These are phyloP conservation scores for Danionella dracula DNA, from an alignment of 2,797 vertebrate species.

Conservation along the genomic window DNA sequence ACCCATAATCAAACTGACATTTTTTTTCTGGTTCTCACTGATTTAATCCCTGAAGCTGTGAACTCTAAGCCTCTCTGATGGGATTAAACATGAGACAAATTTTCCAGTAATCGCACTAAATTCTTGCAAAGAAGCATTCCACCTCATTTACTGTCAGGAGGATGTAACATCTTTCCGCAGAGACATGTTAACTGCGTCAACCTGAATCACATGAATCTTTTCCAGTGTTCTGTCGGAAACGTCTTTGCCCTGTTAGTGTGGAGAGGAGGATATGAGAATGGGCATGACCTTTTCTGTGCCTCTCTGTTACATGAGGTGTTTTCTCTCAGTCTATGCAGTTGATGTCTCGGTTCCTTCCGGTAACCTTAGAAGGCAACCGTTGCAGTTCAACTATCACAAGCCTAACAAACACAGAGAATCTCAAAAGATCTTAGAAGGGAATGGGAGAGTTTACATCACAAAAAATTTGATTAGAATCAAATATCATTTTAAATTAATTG, in stretches of 20 bases:
- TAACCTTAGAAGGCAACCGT: slow-evolving; percentile 45
- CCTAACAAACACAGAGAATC: slow-evolving; percentile 38
- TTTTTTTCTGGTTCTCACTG: too few relatives aligned
- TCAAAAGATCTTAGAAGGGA: background rate
- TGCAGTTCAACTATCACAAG: slow-evolving; percentile 32
- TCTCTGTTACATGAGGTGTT: slow-evolving; percentile 2
- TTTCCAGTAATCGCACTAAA: background rate
- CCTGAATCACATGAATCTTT: slow-evolving; percentile 3
- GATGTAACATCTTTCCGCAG: background rate
- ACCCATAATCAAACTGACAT: too few relatives aligned
- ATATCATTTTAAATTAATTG: too few relatives aligned
- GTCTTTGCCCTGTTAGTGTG: background rate
- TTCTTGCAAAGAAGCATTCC: background rate
- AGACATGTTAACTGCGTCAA: slow-evolving; percentile 1
- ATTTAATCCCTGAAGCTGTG: background rate
- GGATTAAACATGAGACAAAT: background rate
- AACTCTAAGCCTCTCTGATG: background rate
- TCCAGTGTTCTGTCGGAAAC: background rate
- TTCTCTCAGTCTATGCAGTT: slow-evolving; percentile 46
- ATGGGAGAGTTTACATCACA: background rate
- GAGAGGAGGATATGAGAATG: slow-evolving; percentile 26
- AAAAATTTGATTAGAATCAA: background rate
- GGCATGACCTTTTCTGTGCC: slow-evolving; percentile 10
- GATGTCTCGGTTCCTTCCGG: slow-evolving; percentile 39
- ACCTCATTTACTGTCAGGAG: background rate